A percentile compares a stretch with the other conserved stretches of the same genome.
Evolutionary conservation across 2,888 invertebrate species (phyloP).

Genomic region (Doris montereyensis): DNA sequence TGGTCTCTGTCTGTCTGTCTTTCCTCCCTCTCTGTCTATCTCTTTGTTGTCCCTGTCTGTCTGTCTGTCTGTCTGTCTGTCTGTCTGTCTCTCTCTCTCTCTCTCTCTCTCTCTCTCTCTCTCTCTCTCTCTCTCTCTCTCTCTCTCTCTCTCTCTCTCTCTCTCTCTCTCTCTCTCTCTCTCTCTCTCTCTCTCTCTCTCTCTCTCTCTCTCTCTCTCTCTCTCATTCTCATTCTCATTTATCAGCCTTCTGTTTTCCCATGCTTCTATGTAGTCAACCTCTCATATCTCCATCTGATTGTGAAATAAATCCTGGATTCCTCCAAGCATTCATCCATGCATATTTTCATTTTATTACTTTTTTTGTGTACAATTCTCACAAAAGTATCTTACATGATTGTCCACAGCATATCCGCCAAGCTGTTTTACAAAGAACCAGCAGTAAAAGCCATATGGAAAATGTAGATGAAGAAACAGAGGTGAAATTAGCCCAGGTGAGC

Average conservation of each 20-base stretch:
- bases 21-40: neutral
- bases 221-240: neutral
- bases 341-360: no score
- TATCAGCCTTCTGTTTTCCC: no score
- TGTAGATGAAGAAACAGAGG: conserved; percentile 74
- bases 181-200: no score
- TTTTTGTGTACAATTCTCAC: no score
- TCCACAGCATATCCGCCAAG: conserved; percentile 87
- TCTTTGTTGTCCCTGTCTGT: neutral
- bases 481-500: conserved; percentile 67
- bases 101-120: conserved; percentile 5
- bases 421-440: conserved; percentile 86
- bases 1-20: neutral
- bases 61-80: neutral
- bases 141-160: no score
- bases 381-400: no score
- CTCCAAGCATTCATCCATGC: no score
- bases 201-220: no score
- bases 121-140: neutral
- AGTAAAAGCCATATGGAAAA: conserved; percentile 76
- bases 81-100: conserved; percentile 16
- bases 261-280: no score
- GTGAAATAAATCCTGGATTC: no score
- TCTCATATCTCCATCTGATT: no score
- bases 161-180: neutral